Conservation (phyloP, 2,888 invertebrate genomes). For the Cheilosia variabilis region DNA sequence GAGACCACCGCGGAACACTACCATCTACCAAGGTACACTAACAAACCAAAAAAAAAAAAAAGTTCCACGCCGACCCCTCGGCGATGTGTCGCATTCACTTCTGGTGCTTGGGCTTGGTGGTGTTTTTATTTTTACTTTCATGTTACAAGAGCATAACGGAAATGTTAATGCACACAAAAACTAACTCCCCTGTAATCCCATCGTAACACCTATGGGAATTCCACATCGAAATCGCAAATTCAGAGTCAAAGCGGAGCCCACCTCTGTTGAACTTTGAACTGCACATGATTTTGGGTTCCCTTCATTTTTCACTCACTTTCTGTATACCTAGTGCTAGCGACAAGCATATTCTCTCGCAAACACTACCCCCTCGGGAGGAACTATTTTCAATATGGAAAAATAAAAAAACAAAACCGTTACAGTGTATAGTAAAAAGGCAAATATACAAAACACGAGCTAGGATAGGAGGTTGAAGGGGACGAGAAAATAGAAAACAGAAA, state of each 20-base stretch:
- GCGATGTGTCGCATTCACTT: conserved; percentile 61
- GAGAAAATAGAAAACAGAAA: conserved; percentile 14
- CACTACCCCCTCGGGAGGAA: conserved; percentile 57
- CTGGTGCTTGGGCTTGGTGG: conserved; percentile 33
- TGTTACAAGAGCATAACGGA: conserved; percentile 63
- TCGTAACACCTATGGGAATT: conserved; percentile 74
- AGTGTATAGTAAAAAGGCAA: conserved; percentile 49
- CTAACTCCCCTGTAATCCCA: conserved; percentile 69
- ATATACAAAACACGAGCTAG: conserved; percentile 19
- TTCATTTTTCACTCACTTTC: conserved; percentile 45
- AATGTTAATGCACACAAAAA: conserved; percentile 67
- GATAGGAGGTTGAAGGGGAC: background rate
- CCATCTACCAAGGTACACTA: conserved; percentile 2
- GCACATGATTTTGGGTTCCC: conserved; percentile 61
- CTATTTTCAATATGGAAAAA: conserved; percentile 64
- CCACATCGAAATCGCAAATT: conserved; percentile 56
- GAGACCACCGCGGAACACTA: conserved; percentile 36
- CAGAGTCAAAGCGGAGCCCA: conserved; percentile 51
- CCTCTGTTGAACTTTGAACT: conserved; percentile 68
- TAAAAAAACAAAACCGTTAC: conserved; percentile 48
- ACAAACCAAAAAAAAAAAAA: conserved; percentile 33
- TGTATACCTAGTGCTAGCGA: conserved; percentile 10
- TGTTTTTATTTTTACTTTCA: conserved; percentile 34
- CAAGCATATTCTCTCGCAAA: conserved; percentile 44
- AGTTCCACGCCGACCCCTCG: conserved; percentile 43